Evolutionary conservation across 2,113 vertebrate genomes (phyloP).

Genomic region (Chionodraco myersi): DNA sequence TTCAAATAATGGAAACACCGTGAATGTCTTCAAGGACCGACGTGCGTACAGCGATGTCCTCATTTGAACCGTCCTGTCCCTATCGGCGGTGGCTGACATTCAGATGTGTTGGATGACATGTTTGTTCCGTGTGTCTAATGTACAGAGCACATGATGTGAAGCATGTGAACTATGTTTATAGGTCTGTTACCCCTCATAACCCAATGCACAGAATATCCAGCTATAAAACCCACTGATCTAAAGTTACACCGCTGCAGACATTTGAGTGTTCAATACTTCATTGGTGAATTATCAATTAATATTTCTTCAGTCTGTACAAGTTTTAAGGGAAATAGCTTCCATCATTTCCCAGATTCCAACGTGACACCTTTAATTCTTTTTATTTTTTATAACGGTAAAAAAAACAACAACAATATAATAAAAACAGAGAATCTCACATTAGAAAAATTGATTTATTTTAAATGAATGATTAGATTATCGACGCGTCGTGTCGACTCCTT

Average conservation of each 20-base stretch:
- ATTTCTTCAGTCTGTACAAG: background rate
- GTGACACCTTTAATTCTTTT: background rate
- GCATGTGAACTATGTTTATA: background rate
- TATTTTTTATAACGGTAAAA: background rate
- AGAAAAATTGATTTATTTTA: too few relatives aligned
- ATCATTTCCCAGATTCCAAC: background rate
- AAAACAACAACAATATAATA: background rate
- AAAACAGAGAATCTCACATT: background rate
- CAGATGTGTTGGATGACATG: too few relatives aligned
- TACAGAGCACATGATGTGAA: conserved; percentile 7
- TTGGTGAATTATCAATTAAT: background rate
- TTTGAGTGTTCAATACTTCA: background rate
- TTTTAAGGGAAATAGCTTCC: background rate
- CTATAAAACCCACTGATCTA: background rate
- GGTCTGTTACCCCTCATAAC: background rate
- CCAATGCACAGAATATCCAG: background rate
- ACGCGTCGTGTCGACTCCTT: too few relatives aligned
- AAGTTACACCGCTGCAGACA: background rate
- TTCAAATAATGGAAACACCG: too few relatives aligned
- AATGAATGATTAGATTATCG: too few relatives aligned
- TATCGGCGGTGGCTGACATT: too few relatives aligned
- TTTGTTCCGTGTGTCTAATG: background rate
- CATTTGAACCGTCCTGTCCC: too few relatives aligned
- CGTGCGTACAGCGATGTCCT: too few relatives aligned
- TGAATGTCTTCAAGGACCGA: too few relatives aligned